phyloP scores from a whole-genome alignment of 2,888 invertebrate genomes.

The Apamea monoglypha region DNA sequence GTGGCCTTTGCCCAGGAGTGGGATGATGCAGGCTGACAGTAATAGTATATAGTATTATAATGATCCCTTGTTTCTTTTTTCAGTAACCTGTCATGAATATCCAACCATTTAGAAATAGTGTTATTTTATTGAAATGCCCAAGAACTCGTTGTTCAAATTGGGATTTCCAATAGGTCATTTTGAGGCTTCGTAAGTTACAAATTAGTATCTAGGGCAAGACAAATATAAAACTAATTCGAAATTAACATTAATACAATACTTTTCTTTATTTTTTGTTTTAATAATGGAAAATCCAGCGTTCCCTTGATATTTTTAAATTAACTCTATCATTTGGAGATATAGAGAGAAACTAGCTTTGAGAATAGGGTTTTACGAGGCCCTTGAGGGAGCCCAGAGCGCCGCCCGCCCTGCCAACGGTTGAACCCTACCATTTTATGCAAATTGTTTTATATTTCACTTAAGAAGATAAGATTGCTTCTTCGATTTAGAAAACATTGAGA shows the following conservation, averaged over 20 bases:
- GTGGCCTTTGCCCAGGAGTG: no score
- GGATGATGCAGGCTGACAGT: no score
- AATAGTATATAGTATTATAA: neutral
- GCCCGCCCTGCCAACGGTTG: slow-evolving; percentile 48
- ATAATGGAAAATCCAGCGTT: slow-evolving; percentile 4
- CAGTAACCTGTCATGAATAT: neutral
- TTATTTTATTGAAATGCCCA: slow-evolving; percentile 20
- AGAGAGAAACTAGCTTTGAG: slow-evolving; percentile 57
- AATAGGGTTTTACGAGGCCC: slow-evolving; percentile 70
- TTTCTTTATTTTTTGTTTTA: slow-evolving; percentile 11
- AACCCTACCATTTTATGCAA: slow-evolving; percentile 69
- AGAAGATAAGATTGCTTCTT: slow-evolving; percentile 53
- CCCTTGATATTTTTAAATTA: slow-evolving; percentile 48
- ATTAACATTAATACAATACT: neutral
- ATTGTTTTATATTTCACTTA: slow-evolving; percentile 78
- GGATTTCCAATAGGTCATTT: slow-evolving; percentile 2
- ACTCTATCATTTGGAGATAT: slow-evolving; percentile 48
- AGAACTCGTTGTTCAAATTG: neutral
- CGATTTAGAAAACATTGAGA: slow-evolving; percentile 17
- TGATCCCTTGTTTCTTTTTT: neutral
- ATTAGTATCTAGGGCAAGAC: slow-evolving; percentile 5
- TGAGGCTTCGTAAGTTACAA: neutral
- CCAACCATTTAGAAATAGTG: neutral
- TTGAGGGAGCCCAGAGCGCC: slow-evolving; percentile 65
- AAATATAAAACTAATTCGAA: slow-evolving; percentile 19